Conservation (phyloP, 2,797 vertebrate species). For the Helarctos malayanus region DNA sequence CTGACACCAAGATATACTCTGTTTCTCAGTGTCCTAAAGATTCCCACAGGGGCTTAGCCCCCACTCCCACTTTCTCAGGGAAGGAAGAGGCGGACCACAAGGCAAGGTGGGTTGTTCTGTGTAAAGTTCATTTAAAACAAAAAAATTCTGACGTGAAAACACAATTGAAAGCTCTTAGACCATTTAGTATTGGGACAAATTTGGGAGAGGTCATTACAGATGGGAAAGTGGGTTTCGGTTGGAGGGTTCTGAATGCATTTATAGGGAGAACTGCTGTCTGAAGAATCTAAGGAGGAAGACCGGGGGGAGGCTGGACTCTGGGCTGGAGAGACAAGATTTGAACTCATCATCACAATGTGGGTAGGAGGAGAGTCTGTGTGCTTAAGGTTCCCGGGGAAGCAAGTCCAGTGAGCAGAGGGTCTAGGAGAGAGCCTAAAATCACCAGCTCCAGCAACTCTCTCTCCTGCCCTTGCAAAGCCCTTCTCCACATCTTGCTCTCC, state of each 20-base stretch:
- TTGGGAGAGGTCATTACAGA: background rate
- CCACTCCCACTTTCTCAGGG: too few relatives aligned
- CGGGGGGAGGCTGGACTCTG: background rate
- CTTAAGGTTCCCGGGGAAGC: background rate
- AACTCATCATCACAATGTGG: background rate
- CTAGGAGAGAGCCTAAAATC: background rate
- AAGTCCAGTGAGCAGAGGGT: background rate
- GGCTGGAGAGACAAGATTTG: background rate
- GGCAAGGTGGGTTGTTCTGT: background rate
- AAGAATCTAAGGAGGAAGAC: background rate
- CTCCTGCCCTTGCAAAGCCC: background rate
- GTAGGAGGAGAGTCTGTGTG: background rate
- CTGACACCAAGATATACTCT: background rate
- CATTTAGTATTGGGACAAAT: background rate
- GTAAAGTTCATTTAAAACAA: background rate
- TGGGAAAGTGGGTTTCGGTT: background rate
- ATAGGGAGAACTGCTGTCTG: background rate
- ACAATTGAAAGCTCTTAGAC: background rate
- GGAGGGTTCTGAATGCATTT: background rate
- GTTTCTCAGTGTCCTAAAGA: background rate
- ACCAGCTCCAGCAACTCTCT: background rate
- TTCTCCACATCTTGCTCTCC: background rate
- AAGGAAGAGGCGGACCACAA: background rate
- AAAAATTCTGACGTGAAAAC: background rate
- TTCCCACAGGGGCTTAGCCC: background rate